phyloP scores from a whole-genome alignment of 2,797 vertebrate genomes.

The Basileuterus tristriatus region DNA sequence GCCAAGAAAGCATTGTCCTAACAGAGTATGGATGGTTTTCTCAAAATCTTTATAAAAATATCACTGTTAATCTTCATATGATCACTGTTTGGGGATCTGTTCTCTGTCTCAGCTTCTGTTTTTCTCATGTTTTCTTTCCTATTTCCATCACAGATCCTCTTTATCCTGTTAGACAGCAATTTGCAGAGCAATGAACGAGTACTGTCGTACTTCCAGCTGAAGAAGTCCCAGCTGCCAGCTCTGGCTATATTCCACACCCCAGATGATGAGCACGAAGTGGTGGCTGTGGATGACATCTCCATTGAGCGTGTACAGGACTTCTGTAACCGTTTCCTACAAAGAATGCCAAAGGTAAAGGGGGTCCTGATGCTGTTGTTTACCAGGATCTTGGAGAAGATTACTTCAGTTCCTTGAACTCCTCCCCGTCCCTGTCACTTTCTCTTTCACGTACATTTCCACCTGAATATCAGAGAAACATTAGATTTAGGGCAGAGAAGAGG shows the following conservation, averaged over 20 bases:
- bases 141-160: slow-evolving; percentile 82
- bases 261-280: slow-evolving; percentile 82
- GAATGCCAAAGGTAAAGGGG: slow-evolving; percentile 51
- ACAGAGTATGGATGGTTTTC: not conserved
- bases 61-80: not conserved
- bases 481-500: not conserved
- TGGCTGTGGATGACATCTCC: slow-evolving; percentile 79
- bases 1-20: not conserved
- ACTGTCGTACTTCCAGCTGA: slow-evolving; percentile 85
- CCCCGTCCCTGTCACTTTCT: not conserved
- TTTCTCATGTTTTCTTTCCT: not conserved
- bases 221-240: slow-evolving; percentile 84
- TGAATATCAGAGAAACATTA: not conserved
- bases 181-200: slow-evolving; percentile 78
- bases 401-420: not conserved
- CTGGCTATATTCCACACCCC: slow-evolving; percentile 82
- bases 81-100: not conserved
- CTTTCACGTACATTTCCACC: not conserved
- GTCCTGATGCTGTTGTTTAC: not conserved
- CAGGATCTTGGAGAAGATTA: not conserved
- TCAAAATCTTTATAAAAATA: not conserved
- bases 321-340: slow-evolving; percentile 80
- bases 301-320: slow-evolving; percentile 79
- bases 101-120: not conserved
- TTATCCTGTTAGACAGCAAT: slow-evolving; percentile 85